Percentiles rank a stretch among this genome's conserved stretches.
Conservation (phyloP, 92 coral and sea anemone species). For the Pocillopora grandis region DNA sequence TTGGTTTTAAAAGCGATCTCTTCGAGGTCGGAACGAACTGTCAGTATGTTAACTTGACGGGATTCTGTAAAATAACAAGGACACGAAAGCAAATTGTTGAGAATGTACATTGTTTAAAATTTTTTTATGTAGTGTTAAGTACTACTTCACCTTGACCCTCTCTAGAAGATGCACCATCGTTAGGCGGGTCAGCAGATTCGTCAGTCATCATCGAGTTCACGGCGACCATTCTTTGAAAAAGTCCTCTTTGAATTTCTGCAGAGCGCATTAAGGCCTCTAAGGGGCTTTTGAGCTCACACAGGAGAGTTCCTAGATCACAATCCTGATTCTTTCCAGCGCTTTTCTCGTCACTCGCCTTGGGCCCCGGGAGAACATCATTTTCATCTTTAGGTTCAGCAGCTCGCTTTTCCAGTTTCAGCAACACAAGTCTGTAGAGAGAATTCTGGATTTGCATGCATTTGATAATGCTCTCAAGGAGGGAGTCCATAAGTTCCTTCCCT, state of each 20-base stretch:
- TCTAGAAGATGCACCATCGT: not conserved
- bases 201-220: constrained; percentile 2
- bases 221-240: constrained; percentile 7
- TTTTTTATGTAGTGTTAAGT: too few relatives aligned
- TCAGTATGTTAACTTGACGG: not conserved
- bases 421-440: constrained; percentile 28
- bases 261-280: constrained; percentile 25
- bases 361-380: not conserved
- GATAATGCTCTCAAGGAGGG: constrained; percentile 16
- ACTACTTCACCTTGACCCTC: not conserved
- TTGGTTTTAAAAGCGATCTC: not conserved
- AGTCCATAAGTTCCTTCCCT: not conserved
- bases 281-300: constrained; percentile 15
- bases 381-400: not conserved
- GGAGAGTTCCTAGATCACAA: not conserved
- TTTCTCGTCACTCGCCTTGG: not conserved
- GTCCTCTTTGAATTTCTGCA: constrained; percentile 28
- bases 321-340: not conserved
- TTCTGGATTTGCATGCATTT: constrained; percentile 36
- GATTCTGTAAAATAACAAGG: not conserved
- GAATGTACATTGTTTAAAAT: too few relatives aligned
- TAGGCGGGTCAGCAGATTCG: not conserved
- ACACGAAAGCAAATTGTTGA: too few relatives aligned
- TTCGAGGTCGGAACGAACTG: constrained; percentile 18
- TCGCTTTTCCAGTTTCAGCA: not conserved